Percentiles rank a stretch among this genome's conserved stretches.
These are phyloP conservation scores for Hystrix brachyura DNA, from an alignment of 2,113 vertebrate species.

Conservation along the genomic window DNA sequence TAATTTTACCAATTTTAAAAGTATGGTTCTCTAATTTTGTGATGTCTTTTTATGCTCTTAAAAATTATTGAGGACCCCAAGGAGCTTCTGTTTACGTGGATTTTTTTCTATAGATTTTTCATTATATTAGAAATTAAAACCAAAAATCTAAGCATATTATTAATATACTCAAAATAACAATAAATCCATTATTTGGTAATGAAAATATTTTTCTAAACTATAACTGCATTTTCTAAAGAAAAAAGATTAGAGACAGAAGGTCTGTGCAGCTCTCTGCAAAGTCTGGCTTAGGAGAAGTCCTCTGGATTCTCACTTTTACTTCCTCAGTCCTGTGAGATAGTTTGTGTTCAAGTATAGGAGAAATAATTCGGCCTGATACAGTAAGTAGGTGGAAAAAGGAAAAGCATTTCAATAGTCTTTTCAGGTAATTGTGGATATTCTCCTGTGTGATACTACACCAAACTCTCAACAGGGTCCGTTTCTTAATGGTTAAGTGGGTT, in stretches of 20 bases:
- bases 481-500: neutral
- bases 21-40: neutral
- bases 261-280: neutral
- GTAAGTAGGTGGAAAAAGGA: neutral
- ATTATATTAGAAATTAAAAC: conserved; percentile 9
- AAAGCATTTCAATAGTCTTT: neutral
- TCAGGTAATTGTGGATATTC: neutral
- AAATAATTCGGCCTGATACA: neutral
- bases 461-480: conserved; percentile 63
- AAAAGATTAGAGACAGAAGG: neutral
- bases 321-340: neutral
- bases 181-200: conserved; percentile 2
- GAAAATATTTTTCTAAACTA: conserved; percentile 36
- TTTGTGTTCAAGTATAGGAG: neutral
- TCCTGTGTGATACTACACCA: conserved; percentile 37
- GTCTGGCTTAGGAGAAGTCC: neutral
- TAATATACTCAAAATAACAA: conserved; percentile 51
- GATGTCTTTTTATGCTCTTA: neutral
- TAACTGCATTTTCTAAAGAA: conserved; percentile 37
- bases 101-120: neutral
- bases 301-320: neutral
- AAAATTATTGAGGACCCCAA: neutral
- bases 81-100: conserved; percentile 13
- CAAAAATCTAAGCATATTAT: neutral
- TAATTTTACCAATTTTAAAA: conserved; percentile 11